Evolutionary conservation across 2,888 invertebrate genomes (phyloP).

Genomic region (Taphrorychus bicolor): DNA sequence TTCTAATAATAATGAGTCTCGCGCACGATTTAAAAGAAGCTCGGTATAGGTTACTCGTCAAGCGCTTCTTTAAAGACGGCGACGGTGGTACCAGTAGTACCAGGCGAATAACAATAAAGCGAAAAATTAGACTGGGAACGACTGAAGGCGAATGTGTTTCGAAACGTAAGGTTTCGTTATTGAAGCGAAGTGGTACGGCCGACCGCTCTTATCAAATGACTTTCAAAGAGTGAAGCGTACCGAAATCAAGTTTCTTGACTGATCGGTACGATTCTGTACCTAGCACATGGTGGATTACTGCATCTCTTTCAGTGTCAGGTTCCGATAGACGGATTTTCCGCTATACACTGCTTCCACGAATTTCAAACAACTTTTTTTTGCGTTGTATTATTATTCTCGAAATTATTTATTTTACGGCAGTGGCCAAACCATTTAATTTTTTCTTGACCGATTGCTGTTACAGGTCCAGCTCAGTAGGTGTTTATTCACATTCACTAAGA

Average conservation of each 20-base stretch:
- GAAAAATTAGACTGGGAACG: conserved; percentile 8
- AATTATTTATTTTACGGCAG: not conserved
- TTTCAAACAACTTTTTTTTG: not conserved
- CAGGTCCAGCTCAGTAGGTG: no score
- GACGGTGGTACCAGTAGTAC: conserved; percentile 10
- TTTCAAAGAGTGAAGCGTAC: conserved; percentile 37
- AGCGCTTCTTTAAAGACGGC: not conserved
- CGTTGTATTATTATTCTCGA: not conserved
- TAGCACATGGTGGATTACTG: conserved; percentile 36
- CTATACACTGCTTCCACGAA: conserved; percentile 10
- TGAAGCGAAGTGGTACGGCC: conserved; percentile 19
- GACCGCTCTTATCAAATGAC: conserved; percentile 30
- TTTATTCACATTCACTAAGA: no score
- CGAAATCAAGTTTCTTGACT: conserved; percentile 36
- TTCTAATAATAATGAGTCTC: not conserved
- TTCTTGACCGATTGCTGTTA: no score
- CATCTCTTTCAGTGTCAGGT: conserved; percentile 32
- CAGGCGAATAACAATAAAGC: conserved; percentile 9
- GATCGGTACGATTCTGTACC: conserved; percentile 41
- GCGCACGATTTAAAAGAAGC: not conserved
- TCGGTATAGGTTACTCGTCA: not conserved
- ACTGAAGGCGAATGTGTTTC: conserved; percentile 4
- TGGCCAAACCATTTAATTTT: not conserved
- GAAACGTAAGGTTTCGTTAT: not conserved
- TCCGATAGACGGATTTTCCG: conserved; percentile 23